Percentiles rank a stretch among this genome's conserved stretches.
Conservation (phyloP, 2,113 vertebrate species). For the Lipotes vexillifer region DNA sequence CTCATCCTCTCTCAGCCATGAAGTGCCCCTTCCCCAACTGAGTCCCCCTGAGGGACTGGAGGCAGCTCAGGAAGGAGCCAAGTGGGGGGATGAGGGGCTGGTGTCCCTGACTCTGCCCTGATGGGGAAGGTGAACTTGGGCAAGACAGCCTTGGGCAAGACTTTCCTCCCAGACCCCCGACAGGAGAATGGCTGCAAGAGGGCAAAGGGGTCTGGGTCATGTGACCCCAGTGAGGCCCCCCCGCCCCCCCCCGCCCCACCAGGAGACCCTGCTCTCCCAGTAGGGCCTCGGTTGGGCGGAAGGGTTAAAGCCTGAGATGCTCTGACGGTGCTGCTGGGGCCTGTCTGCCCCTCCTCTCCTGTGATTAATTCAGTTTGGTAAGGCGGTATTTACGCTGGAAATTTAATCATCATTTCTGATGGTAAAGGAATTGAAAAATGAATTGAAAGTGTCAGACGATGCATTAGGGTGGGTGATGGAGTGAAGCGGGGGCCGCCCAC, state of each 20-base stretch:
- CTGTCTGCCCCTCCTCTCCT: background rate
- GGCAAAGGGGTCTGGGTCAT: background rate
- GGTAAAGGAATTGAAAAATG: conserved; percentile 67
- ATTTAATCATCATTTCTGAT: conserved; percentile 66
- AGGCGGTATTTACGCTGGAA: conserved; percentile 46
- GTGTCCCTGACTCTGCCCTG: background rate
- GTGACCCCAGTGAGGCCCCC: background rate
- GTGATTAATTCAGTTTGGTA: conserved; percentile 68
- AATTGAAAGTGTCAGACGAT: conserved; percentile 59
- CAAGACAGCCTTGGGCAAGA: background rate
- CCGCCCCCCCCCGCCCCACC: fast-evolving
- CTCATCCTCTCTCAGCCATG: background rate
- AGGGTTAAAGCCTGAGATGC: background rate
- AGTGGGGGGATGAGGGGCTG: fast-evolving
- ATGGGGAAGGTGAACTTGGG: background rate
- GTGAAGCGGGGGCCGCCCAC: background rate
- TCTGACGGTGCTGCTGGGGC: background rate
- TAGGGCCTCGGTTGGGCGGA: fast-evolving
- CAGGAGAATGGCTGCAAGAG: background rate
- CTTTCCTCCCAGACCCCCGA: background rate
- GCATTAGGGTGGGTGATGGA: conserved; percentile 34
- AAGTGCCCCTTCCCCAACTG: too few relatives aligned
- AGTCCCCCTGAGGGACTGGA: background rate
- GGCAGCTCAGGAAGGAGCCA: background rate
- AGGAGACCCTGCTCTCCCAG: fast-evolving